Percentiles rank a stretch among this genome's conserved stretches.
Evolutionary conservation across 2,888 invertebrate genomes (phyloP).

Genomic region (Cyaniris semiargus): DNA sequence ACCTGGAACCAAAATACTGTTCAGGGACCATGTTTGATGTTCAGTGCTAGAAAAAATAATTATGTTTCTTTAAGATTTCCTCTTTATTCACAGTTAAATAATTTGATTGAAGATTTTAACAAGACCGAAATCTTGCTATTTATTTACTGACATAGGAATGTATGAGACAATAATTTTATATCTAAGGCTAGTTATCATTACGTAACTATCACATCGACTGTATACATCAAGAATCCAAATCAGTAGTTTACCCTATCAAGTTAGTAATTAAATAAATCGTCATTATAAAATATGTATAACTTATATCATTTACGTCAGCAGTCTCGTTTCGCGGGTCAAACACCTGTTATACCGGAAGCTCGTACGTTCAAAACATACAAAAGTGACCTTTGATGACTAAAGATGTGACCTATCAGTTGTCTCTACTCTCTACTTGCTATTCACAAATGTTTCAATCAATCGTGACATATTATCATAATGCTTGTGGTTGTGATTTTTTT

Average conservation of each 20-base stretch:
- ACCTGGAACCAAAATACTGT: conserved; percentile 83
- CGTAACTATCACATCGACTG: no score
- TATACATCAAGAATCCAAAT: no score
- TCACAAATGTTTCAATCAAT: not conserved
- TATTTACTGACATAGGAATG: no score
- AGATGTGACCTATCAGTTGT: not conserved
- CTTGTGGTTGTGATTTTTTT: no score
- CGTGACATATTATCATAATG: not conserved
- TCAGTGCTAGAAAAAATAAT: not conserved
- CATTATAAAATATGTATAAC: conserved; percentile 29
- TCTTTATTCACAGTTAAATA: no score
- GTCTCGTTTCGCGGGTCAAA: conserved; percentile 17
- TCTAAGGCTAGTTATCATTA: no score
- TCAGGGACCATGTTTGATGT: not conserved
- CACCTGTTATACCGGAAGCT: conserved; percentile 11
- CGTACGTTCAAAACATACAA: not conserved
- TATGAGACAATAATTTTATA: no score
- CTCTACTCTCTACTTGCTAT: not conserved
- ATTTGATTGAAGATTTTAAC: no score
- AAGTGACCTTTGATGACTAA: conserved; percentile 9
- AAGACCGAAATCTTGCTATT: no score
- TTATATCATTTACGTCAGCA: conserved; percentile 23
- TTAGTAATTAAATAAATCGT: no score
- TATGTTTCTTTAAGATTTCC: no score
- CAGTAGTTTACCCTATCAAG: not conserved